phyloP scores from a whole-genome alignment of 2,113 vertebrate species.

The Nestor notabilis region DNA sequence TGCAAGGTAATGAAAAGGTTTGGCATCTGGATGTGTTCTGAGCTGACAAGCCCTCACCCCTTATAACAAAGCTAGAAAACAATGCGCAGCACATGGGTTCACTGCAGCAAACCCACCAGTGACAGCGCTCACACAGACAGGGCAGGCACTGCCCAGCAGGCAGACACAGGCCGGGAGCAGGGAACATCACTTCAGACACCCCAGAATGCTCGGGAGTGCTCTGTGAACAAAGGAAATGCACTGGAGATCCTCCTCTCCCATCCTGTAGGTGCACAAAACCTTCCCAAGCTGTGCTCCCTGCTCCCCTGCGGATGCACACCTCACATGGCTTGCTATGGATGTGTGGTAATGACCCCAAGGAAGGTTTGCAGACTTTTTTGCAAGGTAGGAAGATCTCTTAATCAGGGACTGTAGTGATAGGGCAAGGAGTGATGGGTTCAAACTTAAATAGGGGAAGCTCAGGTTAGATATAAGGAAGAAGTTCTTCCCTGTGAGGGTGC shows the following conservation, averaged over 20 bases:
- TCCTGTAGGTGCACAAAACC: neutral
- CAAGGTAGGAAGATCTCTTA: neutral
- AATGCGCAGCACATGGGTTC: neutral
- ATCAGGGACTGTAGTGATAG: neutral
- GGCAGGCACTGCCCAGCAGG: neutral
- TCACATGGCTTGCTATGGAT: accelerated
- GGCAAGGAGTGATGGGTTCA: neutral
- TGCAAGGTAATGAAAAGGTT: neutral
- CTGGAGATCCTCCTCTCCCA: neutral
- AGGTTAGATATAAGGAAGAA: neutral
- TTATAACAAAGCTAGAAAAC: neutral
- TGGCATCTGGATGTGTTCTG: neutral
- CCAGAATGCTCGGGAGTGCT: accelerated
- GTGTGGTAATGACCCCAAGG: no score
- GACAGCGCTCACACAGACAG: accelerated
- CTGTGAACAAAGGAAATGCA: accelerated
- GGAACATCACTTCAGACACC: neutral
- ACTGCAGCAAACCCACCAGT: neutral
- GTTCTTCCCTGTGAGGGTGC: neutral
- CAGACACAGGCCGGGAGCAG: neutral
- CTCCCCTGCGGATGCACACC: neutral
- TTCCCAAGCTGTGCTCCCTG: neutral
- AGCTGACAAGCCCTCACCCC: neutral
- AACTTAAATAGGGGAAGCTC: neutral
- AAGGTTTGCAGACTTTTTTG: neutral